Evolutionary conservation across 2,888 invertebrate species (phyloP).

Genomic region (Chorisops tibialis): DNA sequence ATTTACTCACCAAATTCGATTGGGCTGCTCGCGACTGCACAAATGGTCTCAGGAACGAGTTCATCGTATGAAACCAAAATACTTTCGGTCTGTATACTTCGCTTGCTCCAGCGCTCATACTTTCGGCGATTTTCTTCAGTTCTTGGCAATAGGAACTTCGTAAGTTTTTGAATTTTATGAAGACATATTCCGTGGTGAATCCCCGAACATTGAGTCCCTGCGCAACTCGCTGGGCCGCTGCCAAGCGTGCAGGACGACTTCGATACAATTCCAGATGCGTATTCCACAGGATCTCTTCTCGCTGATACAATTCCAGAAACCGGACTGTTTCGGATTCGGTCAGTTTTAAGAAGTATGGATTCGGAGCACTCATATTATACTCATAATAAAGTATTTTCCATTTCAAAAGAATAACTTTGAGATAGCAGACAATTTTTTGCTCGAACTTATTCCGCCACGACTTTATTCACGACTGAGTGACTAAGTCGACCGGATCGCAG

Average conservation of each 20-base stretch:
- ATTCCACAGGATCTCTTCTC: slow-evolving; percentile 20
- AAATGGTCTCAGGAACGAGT: slow-evolving; percentile 11
- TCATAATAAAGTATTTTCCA: background rate
- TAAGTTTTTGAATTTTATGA: slow-evolving; percentile 16
- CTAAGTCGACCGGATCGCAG: slow-evolving; percentile 12
- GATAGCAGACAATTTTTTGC: no score
- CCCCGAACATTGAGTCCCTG: slow-evolving; percentile 3
- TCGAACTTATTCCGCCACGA: background rate
- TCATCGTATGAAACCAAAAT: slow-evolving; percentile 18
- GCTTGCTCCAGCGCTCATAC: slow-evolving; percentile 2
- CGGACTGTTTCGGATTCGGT: slow-evolving; percentile 18
- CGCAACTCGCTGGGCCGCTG: slow-evolving; percentile 6
- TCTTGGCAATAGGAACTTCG: slow-evolving; percentile 18
- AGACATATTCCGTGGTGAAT: slow-evolving; percentile 15
- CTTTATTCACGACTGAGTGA: slow-evolving; percentile 21
- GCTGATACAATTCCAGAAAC: slow-evolving; percentile 12
- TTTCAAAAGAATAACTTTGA: no score
- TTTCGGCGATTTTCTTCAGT: slow-evolving; percentile 16
- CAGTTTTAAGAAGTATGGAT: slow-evolving; percentile 15
- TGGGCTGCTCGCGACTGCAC: slow-evolving; percentile 16
- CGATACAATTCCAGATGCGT: slow-evolving; percentile 9
- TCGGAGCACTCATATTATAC: slow-evolving; percentile 6
- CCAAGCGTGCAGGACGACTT: slow-evolving; percentile 4
- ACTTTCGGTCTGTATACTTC: slow-evolving; percentile 15
- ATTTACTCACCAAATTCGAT: slow-evolving; percentile 19